These are phyloP conservation scores for Tenualosa ilisha DNA, from an alignment of 2,797 vertebrate genomes.

Conservation along the genomic window DNA sequence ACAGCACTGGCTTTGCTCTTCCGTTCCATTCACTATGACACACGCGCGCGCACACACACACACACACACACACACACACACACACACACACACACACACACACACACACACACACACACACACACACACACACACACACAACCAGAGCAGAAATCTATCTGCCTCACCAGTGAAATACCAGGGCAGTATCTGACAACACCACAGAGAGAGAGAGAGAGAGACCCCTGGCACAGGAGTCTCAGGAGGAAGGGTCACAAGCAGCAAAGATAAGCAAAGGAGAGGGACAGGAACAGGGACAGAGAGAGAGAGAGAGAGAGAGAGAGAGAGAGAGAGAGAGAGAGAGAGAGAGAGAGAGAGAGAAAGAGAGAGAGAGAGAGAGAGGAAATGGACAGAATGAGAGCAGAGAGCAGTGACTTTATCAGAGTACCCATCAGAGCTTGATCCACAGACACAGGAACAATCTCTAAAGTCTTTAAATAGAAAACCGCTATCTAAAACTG, in stretches of 20 bases:
- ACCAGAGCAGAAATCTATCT: not conserved
- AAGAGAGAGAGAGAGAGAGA: not conserved
- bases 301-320: not conserved
- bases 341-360: not conserved
- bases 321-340: not conserved
- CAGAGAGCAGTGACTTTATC: not conserved
- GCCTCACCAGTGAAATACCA: not conserved
- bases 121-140: not conserved
- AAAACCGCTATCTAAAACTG: not conserved
- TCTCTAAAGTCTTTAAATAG: conserved; percentile 1
- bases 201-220: not conserved
- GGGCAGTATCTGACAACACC: not conserved
- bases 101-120: not conserved
- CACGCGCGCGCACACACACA: not conserved
- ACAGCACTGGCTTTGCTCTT: not conserved
- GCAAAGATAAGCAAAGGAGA: not conserved
- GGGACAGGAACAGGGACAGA: not conserved
- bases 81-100: not conserved
- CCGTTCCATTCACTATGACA: not conserved
- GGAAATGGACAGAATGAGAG: not conserved
- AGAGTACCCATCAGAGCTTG: not conserved
- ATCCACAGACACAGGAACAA: not conserved
- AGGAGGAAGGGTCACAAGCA: not conserved
- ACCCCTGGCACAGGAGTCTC: not conserved
- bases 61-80: conserved; percentile 1